phyloP scores from a whole-genome alignment of 2,797 vertebrate genomes.

The Chrysocyon brachyurus region DNA sequence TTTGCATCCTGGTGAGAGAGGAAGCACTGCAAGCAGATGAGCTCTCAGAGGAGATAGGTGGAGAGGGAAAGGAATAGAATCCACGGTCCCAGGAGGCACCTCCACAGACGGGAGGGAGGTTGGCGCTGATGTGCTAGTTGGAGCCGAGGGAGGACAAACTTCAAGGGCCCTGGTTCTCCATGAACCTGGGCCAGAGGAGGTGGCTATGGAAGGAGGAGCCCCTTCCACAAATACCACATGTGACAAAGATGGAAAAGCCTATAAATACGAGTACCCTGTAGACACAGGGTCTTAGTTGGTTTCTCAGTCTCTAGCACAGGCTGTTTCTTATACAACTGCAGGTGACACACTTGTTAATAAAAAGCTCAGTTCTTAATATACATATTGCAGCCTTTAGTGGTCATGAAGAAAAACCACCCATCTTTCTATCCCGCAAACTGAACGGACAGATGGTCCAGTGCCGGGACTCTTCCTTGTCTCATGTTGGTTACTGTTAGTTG shows the following conservation, averaged over 20 bases:
- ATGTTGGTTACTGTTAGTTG: not conserved
- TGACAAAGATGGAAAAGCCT: not conserved
- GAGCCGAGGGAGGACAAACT: not conserved
- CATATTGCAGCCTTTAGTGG: not conserved
- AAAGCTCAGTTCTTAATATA: not conserved
- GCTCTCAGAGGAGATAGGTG: constrained; percentile 67
- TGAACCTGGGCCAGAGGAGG: not conserved
- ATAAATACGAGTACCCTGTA: not conserved
- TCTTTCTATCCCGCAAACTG: not conserved
- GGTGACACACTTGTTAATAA: not conserved
- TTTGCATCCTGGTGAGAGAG: constrained; percentile 77
- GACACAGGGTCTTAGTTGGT: not conserved
- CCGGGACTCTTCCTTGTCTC: not conserved
- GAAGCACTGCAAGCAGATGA: constrained; percentile 75
- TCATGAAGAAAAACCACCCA: not conserved
- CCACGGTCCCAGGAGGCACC: not conserved
- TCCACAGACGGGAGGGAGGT: not conserved
- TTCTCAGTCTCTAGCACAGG: not conserved
- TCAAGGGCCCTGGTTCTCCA: not conserved
- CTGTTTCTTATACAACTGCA: constrained; percentile 1
- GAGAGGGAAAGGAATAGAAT: constrained; percentile 22
- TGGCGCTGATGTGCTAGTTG: not conserved
- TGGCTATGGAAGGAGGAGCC: not conserved
- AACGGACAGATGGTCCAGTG: not conserved
- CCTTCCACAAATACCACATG: not conserved